Evolutionary conservation across 1,140 invertebrate species (phyloP), one percentile per base, ranked within the genome.

Genomic region (Habropoda laboriosa): DNA sequence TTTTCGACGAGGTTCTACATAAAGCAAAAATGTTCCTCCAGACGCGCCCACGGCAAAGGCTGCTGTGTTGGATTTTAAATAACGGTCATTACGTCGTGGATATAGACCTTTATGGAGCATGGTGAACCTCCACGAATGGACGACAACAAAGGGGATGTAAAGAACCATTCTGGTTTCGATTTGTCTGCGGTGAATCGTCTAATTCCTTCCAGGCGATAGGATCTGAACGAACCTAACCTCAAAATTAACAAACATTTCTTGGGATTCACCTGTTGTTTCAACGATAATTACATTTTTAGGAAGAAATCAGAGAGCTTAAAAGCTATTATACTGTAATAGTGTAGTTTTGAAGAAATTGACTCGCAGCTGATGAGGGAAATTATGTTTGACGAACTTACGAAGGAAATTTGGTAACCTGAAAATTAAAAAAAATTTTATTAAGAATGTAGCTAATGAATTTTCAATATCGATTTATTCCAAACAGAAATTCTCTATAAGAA

Each of bases 11-110:
- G 57, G 30, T 60, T 85, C 81, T 66, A 70, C 53, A 70, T 70
- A 35, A 71, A 53, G 47, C 63, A 70, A 82, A 57, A 67, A 68
- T 82, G 49, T 82, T 81, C 57, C 68, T 47, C 55, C 57, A 51
- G 61, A 74, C 55, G 80, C 58, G 70, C 51, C 66, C 76, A 68
- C 64, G 57, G 49, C 67, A 47, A 82, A 71, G 58, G 42, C 42
- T 73, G 53, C 74, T 61, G 38, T 51, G 64, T 71, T 47, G 60
- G 42, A 27, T 86, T 82, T 82, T 82, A 86, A 86, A 86, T 86
- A 86, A 86, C 80, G 35, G 76, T 86, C 80, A 86, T 86, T 86
- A 86, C 21, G 35, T 58, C 58, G 30, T 30, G 51, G 55, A 13
- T 63, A 78, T 70, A 75, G 40, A 73, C 81, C 57, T 71, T 38